Percentiles rank a stretch among this genome's conserved stretches.
These are phyloP conservation scores for Metallyticus violacea DNA, from an alignment of 2,888 invertebrate genomes.

Conservation along the genomic window DNA sequence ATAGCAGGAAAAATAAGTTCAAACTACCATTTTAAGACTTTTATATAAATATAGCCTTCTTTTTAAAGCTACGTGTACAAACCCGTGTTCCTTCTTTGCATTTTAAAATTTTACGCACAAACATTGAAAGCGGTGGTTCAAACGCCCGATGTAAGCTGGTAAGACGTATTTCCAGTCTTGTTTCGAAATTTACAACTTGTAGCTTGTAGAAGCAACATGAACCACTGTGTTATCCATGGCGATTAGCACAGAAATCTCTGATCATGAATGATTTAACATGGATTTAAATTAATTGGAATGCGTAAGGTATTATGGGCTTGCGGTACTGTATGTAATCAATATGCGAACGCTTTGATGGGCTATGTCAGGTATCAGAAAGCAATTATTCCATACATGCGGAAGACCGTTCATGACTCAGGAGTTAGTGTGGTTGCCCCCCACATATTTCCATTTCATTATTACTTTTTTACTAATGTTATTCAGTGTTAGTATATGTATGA, in stretches of 20 bases:
- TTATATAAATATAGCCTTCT: too few species aligned
- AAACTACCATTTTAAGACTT: too few species aligned
- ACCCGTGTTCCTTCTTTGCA: too few species aligned
- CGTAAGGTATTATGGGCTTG: background rate
- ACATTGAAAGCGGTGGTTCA: too few species aligned
- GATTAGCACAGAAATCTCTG: background rate
- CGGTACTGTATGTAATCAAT: background rate
- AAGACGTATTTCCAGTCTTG: background rate
- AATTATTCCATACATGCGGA: background rate
- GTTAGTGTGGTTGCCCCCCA: too few species aligned
- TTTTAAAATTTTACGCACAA: too few species aligned
- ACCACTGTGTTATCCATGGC: background rate
- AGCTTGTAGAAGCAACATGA: background rate
- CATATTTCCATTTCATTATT: too few species aligned
- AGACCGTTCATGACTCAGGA: background rate
- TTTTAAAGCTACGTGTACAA: too few species aligned
- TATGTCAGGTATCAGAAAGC: background rate
- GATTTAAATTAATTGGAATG: background rate
- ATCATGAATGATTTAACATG: background rate
- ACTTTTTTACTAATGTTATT: too few species aligned
- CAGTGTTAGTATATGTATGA: too few species aligned
- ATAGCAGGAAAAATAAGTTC: too few species aligned
- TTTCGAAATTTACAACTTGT: background rate
- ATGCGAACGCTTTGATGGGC: background rate
- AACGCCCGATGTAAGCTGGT: background rate